Evolutionary conservation across 2,888 invertebrate species (phyloP).

Genomic region (Meganola albula): DNA sequence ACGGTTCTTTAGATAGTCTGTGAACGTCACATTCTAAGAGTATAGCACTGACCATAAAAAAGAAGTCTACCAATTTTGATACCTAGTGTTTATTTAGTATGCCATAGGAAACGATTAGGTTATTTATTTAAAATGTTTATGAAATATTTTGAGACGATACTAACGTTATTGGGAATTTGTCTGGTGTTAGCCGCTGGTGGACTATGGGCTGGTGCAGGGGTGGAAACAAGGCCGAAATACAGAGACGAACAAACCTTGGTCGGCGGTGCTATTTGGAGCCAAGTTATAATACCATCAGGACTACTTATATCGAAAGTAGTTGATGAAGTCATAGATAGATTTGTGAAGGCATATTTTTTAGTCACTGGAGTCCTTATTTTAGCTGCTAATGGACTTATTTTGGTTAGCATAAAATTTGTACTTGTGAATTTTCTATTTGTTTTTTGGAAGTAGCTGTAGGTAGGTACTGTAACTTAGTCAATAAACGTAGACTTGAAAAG

Average conservation of each 20-base stretch:
- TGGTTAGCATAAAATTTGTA: no score
- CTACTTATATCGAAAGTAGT: constrained; percentile 43
- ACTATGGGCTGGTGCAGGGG: constrained; percentile 47
- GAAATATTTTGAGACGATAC: constrained; percentile 17
- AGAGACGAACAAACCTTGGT: constrained; percentile 54
- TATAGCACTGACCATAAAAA: no score
- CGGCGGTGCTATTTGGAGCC: constrained; percentile 61
- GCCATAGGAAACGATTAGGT: no score
- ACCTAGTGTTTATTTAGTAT: no score
- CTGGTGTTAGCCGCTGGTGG: constrained; percentile 40
- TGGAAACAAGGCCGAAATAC: constrained; percentile 40
- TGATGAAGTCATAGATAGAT: constrained; percentile 33
- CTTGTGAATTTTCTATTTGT: no score
- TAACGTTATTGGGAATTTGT: constrained; percentile 41
- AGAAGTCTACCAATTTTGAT: no score
- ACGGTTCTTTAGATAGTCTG: no score
- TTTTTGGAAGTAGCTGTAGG: no score
- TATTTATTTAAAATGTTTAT: no score
- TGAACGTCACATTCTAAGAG: no score
- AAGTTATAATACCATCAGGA: constrained; percentile 50
- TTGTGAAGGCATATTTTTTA: constrained; percentile 46
- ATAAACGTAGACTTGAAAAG: no score
- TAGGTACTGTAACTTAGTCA: no score
- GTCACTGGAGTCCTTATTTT: constrained; percentile 37
- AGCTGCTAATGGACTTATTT: constrained; percentile 30